Evolutionary conservation across 2,888 invertebrate species (phyloP), one percentile per base, ranked within the genome.

Genomic region (Mesochorus sp.): DNA sequence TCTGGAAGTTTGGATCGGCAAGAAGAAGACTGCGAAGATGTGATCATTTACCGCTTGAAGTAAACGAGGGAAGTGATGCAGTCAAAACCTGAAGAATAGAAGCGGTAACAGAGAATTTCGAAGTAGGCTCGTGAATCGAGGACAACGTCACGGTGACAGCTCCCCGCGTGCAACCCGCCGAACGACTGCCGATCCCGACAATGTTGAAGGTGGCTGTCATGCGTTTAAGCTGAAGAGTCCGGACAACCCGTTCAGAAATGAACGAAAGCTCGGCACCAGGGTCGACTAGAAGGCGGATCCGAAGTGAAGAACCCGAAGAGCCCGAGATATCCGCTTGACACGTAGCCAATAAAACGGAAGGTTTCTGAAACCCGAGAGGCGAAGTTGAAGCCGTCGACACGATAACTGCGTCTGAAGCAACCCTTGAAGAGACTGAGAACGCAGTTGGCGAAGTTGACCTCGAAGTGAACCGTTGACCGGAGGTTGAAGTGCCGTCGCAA

Each of bases 1-100:
- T 64, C 34, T 3, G 21, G 12, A 64, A 64, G n/a, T 64, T 34
- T 1, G 47, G 31, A n/a, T 64, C 62, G n/a, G 62, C 19, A 8
- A 64, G 49, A 34, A 0, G 47, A 12, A 64, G 34, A 3, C 21
- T 34, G 4, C 21, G 31, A 31, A 64, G 47, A 34, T 64, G 62
- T 0, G 14, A 31, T 19, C 21, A 44, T 34, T 49, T 26, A 8
- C 28, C 12, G 1, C 31, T 6, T 10, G 44, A 3, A 3, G 47
- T 17, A 0, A 10, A 14, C 3, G n/a, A 3, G 0, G 5, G 8
- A 37, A 47, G 34, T 10, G 61, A 5, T 3, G 47, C 5, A 4
- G 62, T 34, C 6, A 21, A 12, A 3, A 10, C 19, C 2, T 14
- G n/a, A 8, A 44, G 47, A 8, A 47, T 8, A 12, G 24, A 12